Evolutionary conservation across 2,797 vertebrate genomes (phyloP), one percentile per base, ranked within the genome.

Genomic region (Hydrolagus colliei): DNA sequence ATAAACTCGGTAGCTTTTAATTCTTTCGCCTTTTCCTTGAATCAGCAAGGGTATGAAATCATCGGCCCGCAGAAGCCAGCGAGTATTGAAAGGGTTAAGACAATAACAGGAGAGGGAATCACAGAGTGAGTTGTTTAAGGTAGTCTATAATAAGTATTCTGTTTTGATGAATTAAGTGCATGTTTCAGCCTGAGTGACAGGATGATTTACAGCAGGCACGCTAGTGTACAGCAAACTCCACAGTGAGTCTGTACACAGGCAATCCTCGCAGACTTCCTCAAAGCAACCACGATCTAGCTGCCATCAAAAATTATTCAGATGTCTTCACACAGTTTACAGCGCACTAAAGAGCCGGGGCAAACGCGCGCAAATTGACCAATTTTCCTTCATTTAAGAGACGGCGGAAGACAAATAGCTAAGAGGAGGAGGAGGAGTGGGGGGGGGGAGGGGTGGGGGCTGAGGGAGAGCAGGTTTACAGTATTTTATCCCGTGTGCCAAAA

Each of bases 401-500:
- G 32, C 65, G 32, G 79, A 84, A 68, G 79, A 71, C 79, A 84
- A 84, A 84, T 84, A 84, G 79, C 79, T 84, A 84, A 84, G 41
- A 84, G 63, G 27, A 27, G 27, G 27, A 27, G 27, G 27, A 27
- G 27, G 27, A 27, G 27, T 27, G 27, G 27, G 27, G 27, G 27
- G 27, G 27, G 27, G 27, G 27, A 27, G 27, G 27, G 27, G 27
- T 27, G 27, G 27, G 27, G 27, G 27, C 27, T 27, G 27, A 27
- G 27, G 27, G 79, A 27, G 65, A 84, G 18, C 79, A 41, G 79
- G 79, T 71, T 84, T 84, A 68, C 65, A 84, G 68, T 84, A 84
- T 84, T 84, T 84, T 84, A 84, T 84, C 79, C 79, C 79, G 41
- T 84, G 79, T 84, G 79, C 79, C 79, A 84, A 84, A 84, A 84